Base-by-base conservation (phyloP, 2,888 invertebrate species). In the Drosophila quasianomalipes region DNA sequence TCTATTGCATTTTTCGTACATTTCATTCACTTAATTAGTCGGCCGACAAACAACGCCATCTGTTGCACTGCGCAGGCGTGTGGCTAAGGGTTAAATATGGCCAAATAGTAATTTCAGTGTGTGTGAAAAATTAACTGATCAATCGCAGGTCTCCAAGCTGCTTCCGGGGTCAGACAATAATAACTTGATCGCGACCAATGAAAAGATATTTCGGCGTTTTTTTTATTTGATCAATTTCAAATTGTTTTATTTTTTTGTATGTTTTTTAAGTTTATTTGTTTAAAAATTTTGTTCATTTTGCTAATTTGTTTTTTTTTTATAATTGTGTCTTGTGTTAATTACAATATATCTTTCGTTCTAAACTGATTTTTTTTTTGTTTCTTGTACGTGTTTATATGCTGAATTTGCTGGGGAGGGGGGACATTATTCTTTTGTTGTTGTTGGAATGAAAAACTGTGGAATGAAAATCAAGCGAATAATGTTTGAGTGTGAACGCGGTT, bases 221-320 rank as follows among this genome's bases (percentile, higher is more conserved):
- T 47, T 60, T 76, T 74, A 76, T 81, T 85, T 89, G 69, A 87
- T 85, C 84, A 85, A 85, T 87, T 87, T 87, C 80, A 79, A 81
- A 84, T 88, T 71, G 63, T 67, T 78, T 62, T 55, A 70, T 64
- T 61, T 66, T 72, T 67, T 72, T 62, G 57, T 58, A 59, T 78
- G 75, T 74, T 83, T 81, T 89, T 73, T 83, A 85, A 83, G 81
- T 87, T 87, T 90, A 90, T 90, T 84, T 90, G 89, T 89, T 88
- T 88, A 88, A 89, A 90, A 86, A 88, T 87, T 85, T 90, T 90
- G 89, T 89, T 88, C 85, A 86, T 89, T 84, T 85, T 85, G 88
- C 85, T 85, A 85, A 85, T 81, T 83, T 82, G 75, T 76, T 79
- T 81, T 83, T 82, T 76, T 83, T 73, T 79, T 81, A 89, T 89